Evolutionary conservation across 2,797 vertebrate genomes (phyloP).

Genomic region (Chelonia mydas): DNA sequence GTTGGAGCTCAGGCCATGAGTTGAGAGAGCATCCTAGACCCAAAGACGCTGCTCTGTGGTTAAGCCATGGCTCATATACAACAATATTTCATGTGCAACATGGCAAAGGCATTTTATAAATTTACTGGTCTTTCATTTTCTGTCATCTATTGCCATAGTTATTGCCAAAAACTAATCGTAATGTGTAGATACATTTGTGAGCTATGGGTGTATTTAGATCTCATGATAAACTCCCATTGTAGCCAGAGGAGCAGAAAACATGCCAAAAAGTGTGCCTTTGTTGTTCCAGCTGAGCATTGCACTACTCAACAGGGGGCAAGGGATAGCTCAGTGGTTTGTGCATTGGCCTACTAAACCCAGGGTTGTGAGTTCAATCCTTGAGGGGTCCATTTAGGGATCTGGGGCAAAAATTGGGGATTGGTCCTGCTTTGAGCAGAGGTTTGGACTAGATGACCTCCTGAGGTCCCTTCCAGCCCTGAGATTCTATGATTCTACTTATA

Average conservation of each 20-base stretch:
- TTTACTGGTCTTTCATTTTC: not conserved
- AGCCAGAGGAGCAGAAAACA: conserved; percentile 36
- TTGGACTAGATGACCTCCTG: no score
- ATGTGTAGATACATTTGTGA: not conserved
- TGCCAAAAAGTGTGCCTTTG: conserved; percentile 43
- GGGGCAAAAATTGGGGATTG: no score
- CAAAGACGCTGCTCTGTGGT: not conserved
- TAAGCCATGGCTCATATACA: not conserved
- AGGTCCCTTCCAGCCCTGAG: no score
- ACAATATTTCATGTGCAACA: not conserved
- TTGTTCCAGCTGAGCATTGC: conserved; percentile 43
- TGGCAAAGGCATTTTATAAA: not conserved
- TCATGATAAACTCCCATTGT: conserved; percentile 34
- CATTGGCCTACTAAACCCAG: no score
- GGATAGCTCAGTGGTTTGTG: no score
- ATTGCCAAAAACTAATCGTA: not conserved
- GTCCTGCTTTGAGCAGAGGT: no score
- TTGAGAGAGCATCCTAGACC: not conserved
- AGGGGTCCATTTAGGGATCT: no score
- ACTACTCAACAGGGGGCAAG: not conserved
- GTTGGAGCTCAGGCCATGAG: not conserved
- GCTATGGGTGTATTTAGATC: not conserved
- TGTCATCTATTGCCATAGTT: not conserved
- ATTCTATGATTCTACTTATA: not conserved
- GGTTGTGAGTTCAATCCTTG: no score